phyloP scores from a whole-genome alignment of 2,113 vertebrate genomes.

The Zosterops lateralis region DNA sequence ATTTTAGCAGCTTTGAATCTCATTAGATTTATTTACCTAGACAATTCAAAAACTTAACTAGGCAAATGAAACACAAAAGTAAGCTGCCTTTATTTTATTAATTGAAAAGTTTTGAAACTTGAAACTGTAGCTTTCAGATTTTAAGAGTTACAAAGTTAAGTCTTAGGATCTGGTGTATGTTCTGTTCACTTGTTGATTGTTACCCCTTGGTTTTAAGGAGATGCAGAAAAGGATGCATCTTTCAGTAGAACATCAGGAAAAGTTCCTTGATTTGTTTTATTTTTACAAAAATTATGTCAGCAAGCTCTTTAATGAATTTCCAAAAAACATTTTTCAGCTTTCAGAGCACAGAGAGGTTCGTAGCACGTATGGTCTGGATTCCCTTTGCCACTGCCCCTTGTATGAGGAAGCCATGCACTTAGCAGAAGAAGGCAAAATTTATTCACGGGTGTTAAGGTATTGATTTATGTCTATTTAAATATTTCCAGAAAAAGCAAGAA shows the following conservation, averaged over 20 bases:
- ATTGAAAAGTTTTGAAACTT: neutral
- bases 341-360: slow-evolving; percentile 82
- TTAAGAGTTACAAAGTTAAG: neutral
- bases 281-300: neutral
- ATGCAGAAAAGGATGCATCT: neutral
- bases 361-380: slow-evolving; percentile 65
- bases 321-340: slow-evolving; percentile 66
- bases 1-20: neutral
- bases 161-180: neutral
- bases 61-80: neutral
- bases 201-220: neutral
- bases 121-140: neutral
- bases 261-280: neutral
- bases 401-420: slow-evolving; percentile 93
- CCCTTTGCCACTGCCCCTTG: slow-evolving; percentile 82
- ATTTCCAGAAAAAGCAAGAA: neutral
- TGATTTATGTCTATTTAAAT: neutral
- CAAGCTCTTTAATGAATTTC: neutral
- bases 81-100: neutral
- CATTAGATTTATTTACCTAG: neutral
- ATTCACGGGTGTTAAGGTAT: slow-evolving; percentile 90
- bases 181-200: neutral
- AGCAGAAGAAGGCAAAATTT: slow-evolving; percentile 91
- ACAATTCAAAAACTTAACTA: neutral
- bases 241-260: neutral